These are phyloP conservation scores for Spheniscus mendiculus DNA, from an alignment of 2,113 vertebrate species.

Conservation along the genomic window DNA sequence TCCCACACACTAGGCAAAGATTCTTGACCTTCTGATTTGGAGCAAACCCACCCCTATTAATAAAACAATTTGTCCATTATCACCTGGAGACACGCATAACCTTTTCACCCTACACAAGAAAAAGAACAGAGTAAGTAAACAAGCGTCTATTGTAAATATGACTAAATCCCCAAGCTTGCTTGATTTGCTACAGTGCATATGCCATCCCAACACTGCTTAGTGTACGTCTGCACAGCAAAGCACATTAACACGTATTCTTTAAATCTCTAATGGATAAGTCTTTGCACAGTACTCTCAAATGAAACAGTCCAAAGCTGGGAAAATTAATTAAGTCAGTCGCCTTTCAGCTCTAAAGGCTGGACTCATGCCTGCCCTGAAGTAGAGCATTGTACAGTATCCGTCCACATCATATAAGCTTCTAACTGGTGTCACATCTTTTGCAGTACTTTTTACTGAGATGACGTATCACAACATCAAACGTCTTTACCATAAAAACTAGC, in stretches of 20 bases:
- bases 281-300: background rate
- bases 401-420: background rate
- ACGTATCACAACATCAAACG: background rate
- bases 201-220: background rate
- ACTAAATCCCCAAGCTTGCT: conserved; percentile 1
- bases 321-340: background rate
- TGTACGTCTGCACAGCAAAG: background rate
- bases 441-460: background rate
- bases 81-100: conserved; percentile 12
- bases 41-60: conserved; percentile 8
- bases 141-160: background rate
- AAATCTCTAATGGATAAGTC: background rate
- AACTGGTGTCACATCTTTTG: background rate
- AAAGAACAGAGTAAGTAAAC: background rate
- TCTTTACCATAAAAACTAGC: background rate
- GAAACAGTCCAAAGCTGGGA: background rate
- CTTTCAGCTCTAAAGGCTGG: background rate
- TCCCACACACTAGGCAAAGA: conserved; percentile 23
- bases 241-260: background rate
- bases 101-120: conserved; percentile 13
- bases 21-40: conserved; percentile 25
- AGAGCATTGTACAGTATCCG: background rate
- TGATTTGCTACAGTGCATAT: background rate
- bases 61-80: conserved; percentile 58
- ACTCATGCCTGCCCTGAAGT: background rate